phyloP scores from a whole-genome alignment of 2,888 invertebrate species.

The Sphaerophoria rueppellii region DNA sequence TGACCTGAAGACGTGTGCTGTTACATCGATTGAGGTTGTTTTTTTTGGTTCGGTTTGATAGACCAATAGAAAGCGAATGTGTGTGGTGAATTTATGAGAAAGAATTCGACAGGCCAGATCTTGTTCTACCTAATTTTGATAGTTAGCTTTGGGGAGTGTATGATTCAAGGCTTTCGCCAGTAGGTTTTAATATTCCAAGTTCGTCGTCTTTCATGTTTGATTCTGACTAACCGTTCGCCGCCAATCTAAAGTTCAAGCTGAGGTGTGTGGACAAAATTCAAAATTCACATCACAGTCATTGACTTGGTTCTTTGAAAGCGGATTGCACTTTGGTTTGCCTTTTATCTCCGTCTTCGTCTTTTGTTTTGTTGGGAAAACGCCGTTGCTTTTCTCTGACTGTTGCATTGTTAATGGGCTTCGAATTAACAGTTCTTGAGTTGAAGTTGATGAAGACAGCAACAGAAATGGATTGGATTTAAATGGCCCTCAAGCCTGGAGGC shows the following conservation, averaged over 20 bases:
- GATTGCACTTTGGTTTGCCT: slow-evolving; percentile 1
- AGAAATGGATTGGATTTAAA: slow-evolving; percentile 9
- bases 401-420: slow-evolving; percentile 7
- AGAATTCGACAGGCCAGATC: slow-evolving; percentile 20
- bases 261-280: slow-evolving; percentile 11
- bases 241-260: slow-evolving; percentile 1
- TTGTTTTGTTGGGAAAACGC: neutral
- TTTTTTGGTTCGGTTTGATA: neutral
- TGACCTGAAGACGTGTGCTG: slow-evolving; percentile 13
- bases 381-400: neutral
- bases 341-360: neutral
- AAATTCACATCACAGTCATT: slow-evolving; percentile 39
- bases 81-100: slow-evolving; percentile 6
- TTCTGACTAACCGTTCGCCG: no score
- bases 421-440: slow-evolving; percentile 3
- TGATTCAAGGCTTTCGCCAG: slow-evolving; percentile 14
- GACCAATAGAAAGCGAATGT: slow-evolving; percentile 50
- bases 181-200: slow-evolving; percentile 23
- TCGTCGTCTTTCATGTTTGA: neutral
- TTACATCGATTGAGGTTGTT: slow-evolving; percentile 2
- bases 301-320: neutral
- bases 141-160: neutral
- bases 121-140: neutral
- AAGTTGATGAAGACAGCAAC: neutral
- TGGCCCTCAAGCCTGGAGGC: neutral